phyloP scores from a whole-genome alignment of 2,113 vertebrate genomes.

The Nettapus auritus region DNA sequence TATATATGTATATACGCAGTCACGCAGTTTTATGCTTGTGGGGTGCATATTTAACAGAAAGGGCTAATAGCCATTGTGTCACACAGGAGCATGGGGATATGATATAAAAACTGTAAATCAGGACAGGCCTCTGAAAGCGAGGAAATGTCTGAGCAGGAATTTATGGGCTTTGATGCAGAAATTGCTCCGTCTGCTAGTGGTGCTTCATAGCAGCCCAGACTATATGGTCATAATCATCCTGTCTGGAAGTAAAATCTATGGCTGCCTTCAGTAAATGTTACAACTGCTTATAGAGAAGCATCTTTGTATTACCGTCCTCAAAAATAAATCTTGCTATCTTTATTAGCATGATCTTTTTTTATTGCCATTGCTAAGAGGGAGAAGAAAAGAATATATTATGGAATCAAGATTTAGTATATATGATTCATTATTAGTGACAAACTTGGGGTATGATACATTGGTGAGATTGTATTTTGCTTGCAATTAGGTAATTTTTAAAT shows the following conservation, averaged over 20 bases:
- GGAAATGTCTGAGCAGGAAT: neutral
- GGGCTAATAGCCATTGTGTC: neutral
- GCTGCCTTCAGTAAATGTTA: neutral
- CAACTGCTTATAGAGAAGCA: neutral
- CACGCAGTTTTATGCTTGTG: neutral
- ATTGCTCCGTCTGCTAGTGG: neutral
- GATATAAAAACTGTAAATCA: neutral
- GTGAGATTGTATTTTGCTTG: neutral
- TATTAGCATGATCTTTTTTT: neutral
- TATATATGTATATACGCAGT: accelerated
- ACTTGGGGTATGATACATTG: neutral
- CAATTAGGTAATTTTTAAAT: neutral
- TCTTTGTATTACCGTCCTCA: neutral
- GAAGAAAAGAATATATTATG: neutral
- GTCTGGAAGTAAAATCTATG: neutral
- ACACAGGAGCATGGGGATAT: neutral
- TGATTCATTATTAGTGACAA: neutral
- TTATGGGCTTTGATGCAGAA: neutral
- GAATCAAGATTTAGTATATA: neutral
- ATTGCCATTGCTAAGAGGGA: neutral
- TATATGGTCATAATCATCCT: neutral
- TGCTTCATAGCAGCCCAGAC: neutral
- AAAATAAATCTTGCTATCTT: neutral
- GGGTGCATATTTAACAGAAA: neutral
- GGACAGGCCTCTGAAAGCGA: neutral